Base-by-base conservation (phyloP, 1,140 invertebrate genomes). In the Drosophila pseudoobscura region DNA sequence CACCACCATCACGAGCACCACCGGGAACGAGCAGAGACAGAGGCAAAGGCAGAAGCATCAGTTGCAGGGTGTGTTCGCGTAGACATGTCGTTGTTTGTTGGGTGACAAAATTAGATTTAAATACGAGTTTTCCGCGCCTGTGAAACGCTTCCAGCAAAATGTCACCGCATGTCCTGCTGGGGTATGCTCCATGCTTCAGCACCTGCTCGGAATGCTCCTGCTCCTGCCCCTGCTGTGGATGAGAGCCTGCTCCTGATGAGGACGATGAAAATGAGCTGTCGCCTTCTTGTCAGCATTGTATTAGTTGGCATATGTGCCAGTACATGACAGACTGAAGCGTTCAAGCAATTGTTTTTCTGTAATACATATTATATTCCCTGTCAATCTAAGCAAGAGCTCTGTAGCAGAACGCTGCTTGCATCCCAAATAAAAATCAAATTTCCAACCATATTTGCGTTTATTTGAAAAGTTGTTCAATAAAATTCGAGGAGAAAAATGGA, bases 81-180 rank as follows among this genome's bases (percentile, higher is more conserved):
- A 58, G 78, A 73, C 63, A 60, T 69, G 68, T 65, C 78, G 59
- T 61, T 82, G 66, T 82, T 88, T 82, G 82, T 72, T 57, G 62
- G 80, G 78, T 79, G 83, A 83, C 83, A 83, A 88, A 88, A 88
- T 88, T 88, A 88, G 83, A 88, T 88, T 88, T 88, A 88, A 88
- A 88, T 87, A 83, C 69, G 82, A 39, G 35, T 13, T 39, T 39
- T 39, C 59, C 58, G 62, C 80, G 71, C 80, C 74, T 62, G 64
- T 78, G 57, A 68, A 53, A 44, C 20, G 68, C 79, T 62, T 46
- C 43, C 45, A 49, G 82, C 77, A 41, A 87, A 87, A 87, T 88
- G 83, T 82, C 75, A 87, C 78, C 78, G 53, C 83, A 72, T 87
- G 83, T 88, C 78, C 78, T 78, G 74, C 61, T 62, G 53, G 22